These are phyloP conservation scores for Hylyphantes graminicola DNA, from an alignment of 1,140 invertebrate species.

Conservation along the genomic window DNA sequence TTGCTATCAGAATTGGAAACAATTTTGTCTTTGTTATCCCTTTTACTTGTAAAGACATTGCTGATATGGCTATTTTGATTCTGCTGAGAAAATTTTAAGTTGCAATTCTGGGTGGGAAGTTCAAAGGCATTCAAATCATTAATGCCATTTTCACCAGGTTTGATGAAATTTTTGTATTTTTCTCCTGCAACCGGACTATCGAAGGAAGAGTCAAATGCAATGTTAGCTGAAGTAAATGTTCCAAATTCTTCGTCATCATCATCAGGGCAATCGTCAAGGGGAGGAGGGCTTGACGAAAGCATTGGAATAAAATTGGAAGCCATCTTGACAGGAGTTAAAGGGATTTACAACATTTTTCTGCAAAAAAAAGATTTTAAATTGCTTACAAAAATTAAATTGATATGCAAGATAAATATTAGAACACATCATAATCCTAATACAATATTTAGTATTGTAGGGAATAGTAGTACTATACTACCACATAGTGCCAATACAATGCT, in stretches of 20 bases:
- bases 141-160: slow-evolving; percentile 47
- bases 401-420: not conserved
- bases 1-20: not conserved
- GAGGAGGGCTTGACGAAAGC: slow-evolving; percentile 53
- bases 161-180: slow-evolving; percentile 33
- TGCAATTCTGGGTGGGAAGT: not conserved
- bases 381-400: not conserved
- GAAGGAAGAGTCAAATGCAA: slow-evolving; percentile 53
- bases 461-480: not conserved
- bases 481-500: not conserved
- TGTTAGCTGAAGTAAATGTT: slow-evolving; percentile 45
- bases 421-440: not conserved
- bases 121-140: slow-evolving; percentile 27
- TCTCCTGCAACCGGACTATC: slow-evolving; percentile 44
- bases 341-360: not conserved
- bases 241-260: slow-evolving; percentile 57
- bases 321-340: not conserved
- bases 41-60: slow-evolving; percentile 14
- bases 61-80: slow-evolving; percentile 4
- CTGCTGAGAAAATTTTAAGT: not conserved
- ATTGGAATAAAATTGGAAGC: slow-evolving; percentile 55
- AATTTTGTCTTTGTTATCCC: slow-evolving; percentile 2
- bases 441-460: too few relatives aligned
- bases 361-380: not conserved
- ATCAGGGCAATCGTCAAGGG: slow-evolving; percentile 47